Evolutionary conservation across 2,797 vertebrate genomes (phyloP).

Genomic region (Phalloptychus januarius): DNA sequence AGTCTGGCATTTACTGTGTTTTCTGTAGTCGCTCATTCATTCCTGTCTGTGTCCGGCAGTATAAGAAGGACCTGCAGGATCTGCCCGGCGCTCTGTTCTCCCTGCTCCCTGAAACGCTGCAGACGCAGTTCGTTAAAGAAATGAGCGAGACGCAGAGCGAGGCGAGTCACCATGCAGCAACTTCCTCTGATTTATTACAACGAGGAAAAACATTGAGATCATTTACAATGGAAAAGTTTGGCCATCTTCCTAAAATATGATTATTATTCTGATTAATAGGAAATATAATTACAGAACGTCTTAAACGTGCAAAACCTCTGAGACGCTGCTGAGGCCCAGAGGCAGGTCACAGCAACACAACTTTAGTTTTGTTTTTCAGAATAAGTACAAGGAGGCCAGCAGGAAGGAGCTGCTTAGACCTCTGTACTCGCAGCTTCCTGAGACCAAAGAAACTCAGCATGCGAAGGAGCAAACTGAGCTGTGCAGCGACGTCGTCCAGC

Average conservation of each 20-base stretch:
- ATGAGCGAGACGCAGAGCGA: conserved; percentile 75
- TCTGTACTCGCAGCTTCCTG: conserved; percentile 88
- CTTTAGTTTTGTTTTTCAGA: conserved; percentile 65
- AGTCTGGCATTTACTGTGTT: too few species aligned
- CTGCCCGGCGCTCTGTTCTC: conserved; percentile 58
- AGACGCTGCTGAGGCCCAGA: too few species aligned
- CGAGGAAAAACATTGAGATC: neutral
- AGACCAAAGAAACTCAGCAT: conserved; percentile 90
- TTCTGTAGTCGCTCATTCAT: too few species aligned
- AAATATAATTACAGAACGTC: neutral
- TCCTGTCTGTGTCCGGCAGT: too few species aligned
- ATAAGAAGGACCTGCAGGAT: conserved; percentile 67
- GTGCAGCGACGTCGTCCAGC: conserved; percentile 85
- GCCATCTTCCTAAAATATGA: neutral
- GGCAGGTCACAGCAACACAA: too few species aligned
- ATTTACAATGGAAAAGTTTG: neutral
- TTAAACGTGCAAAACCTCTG: too few species aligned
- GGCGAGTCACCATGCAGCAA: conserved; percentile 65
- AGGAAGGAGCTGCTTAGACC: conserved; percentile 83
- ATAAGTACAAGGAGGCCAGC: conserved; percentile 89
- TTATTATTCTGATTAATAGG: neutral
- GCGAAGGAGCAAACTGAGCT: conserved; percentile 86
- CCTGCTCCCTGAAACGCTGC: conserved; percentile 60
- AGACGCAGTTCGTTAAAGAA: conserved; percentile 68
- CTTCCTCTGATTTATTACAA: too few species aligned